phyloP scores from a whole-genome alignment of 2,113 vertebrate species.

The Campylomormyrus tamandua region DNA sequence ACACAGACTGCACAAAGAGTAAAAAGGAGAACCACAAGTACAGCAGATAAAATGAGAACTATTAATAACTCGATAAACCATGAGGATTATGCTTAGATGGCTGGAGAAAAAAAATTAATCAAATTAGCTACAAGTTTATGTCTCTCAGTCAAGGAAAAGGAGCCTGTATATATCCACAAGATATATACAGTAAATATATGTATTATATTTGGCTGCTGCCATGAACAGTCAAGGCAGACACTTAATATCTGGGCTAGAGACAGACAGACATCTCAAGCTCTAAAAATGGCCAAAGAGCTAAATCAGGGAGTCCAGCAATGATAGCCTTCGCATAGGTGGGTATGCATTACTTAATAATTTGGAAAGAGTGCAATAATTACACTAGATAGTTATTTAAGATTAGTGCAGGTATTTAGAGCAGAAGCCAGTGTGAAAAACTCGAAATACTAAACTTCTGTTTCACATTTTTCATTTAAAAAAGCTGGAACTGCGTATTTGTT shows the following conservation, averaged over 20 bases:
- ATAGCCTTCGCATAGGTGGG: neutral
- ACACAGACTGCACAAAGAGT: neutral
- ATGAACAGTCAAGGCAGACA: constrained; percentile 56
- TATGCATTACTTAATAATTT: neutral
- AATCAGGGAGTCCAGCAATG: constrained; percentile 42
- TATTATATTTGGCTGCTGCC: constrained; percentile 52
- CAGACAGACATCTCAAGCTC: constrained; percentile 52
- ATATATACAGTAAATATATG: too few species aligned
- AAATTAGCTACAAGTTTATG: constrained; percentile 30
- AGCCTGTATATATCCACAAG: constrained; percentile 34
- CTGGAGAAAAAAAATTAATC: constrained; percentile 2
- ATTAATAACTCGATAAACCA: neutral
- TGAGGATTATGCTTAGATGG: neutral
- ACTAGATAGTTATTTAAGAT: neutral
- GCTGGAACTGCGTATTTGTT: neutral
- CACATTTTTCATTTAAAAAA: neutral
- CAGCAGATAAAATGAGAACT: neutral
- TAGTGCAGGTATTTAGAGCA: neutral
- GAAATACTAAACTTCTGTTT: neutral
- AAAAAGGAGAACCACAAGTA: neutral
- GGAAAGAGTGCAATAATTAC: neutral
- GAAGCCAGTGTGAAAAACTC: neutral
- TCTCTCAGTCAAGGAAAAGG: constrained; percentile 59
- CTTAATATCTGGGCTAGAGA: constrained; percentile 52
- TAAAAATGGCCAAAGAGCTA: constrained; percentile 69